Conservation (phyloP, 1,140 invertebrate genomes). For the Brachionus koreanus region DNA sequence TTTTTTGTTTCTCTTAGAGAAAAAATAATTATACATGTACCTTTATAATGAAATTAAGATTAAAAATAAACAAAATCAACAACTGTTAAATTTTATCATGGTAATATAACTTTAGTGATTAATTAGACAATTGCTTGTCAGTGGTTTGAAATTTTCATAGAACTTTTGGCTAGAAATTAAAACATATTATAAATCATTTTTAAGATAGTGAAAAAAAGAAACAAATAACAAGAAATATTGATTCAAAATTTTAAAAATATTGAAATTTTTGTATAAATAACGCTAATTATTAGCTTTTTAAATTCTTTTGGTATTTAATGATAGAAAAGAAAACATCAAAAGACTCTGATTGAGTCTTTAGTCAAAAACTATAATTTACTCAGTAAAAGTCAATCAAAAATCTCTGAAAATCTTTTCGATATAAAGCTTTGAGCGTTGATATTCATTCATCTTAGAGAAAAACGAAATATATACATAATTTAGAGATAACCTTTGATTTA, state of each 20-base stretch:
- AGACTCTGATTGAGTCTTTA: not conserved
- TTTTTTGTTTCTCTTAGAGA: too few species aligned
- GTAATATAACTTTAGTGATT: not conserved
- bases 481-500: not conserved
- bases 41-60: not conserved
- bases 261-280: not conserved
- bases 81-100: not conserved
- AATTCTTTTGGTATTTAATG: not conserved
- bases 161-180: not conserved
- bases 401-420: not conserved
- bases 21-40: too few species aligned
- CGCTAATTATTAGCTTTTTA: not conserved
- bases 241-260: not conserved
- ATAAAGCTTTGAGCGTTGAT: not conserved
- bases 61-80: not conserved
- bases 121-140: not conserved
- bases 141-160: not conserved
- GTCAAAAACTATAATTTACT: not conserved
- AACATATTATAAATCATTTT: not conserved
- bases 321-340: not conserved
- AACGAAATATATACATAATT: not conserved
- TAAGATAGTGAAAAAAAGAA: not conserved
- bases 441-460: not conserved
- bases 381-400: not conserved
- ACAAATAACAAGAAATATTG: not conserved